Conservation (phyloP, 2,113 vertebrate species). For the Erythrocercus mccallii region DNA sequence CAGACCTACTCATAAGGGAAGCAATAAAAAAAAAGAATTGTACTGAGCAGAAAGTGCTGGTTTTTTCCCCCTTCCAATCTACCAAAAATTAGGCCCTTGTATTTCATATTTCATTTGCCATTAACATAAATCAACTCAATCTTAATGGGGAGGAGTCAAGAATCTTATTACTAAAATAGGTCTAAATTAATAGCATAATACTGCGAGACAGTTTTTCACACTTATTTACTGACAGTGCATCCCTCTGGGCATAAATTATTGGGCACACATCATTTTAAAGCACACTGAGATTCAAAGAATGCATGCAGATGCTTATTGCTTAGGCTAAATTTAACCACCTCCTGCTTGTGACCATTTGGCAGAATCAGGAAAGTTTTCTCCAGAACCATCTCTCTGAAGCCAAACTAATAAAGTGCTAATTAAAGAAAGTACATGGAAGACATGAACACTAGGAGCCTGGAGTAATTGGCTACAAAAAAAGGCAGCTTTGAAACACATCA, state of each 20-base stretch:
- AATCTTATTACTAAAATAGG: constrained; percentile 58
- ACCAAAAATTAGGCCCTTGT: background rate
- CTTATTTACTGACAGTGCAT: constrained; percentile 34
- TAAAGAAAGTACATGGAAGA: constrained; percentile 84
- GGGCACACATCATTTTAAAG: constrained; percentile 58
- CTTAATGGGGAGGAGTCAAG: constrained; percentile 58
- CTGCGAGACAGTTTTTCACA: constrained; percentile 23
- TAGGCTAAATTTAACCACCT: constrained; percentile 74
- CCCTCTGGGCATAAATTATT: constrained; percentile 60
- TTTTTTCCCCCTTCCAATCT: background rate
- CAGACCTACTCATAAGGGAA: background rate
- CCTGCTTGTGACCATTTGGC: constrained; percentile 74
- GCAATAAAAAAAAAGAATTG: background rate
- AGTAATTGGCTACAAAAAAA: constrained; percentile 92
- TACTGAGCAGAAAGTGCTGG: background rate
- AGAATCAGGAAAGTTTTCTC: constrained; percentile 69
- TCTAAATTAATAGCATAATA: constrained; percentile 56
- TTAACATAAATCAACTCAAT: constrained; percentile 44
- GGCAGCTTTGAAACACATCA: constrained; percentile 76
- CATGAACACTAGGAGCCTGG: constrained; percentile 84
- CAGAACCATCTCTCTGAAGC: constrained; percentile 73
- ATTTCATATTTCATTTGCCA: constrained; percentile 25
- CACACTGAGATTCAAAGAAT: constrained; percentile 56
- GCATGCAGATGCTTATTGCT: constrained; percentile 60
- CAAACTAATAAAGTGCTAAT: constrained; percentile 87